Evolutionary conservation across 2,888 invertebrate genomes (phyloP).

Genomic region (Andricus quercusramuli): DNA sequence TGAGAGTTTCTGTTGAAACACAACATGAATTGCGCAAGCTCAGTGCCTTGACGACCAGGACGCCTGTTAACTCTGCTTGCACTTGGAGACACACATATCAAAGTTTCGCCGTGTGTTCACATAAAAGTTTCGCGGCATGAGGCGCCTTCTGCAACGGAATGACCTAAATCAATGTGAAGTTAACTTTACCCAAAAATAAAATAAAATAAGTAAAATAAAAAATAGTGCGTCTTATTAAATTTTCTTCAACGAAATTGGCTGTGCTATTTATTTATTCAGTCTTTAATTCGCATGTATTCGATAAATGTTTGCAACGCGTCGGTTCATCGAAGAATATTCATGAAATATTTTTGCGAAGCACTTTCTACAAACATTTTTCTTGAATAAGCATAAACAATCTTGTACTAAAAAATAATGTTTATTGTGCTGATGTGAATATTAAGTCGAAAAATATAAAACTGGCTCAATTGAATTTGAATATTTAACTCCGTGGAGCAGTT

Average conservation of each 20-base stretch:
- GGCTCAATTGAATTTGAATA: not conserved
- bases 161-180: not conserved
- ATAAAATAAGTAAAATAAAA: not conserved
- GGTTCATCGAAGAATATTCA: conserved; percentile 36
- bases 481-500: not conserved
- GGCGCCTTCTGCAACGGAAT: not conserved
- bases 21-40: conserved; percentile 65
- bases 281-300: no score
- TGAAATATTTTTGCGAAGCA: conserved; percentile 69
- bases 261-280: conserved; percentile 59
- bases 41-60: conserved; percentile 74
- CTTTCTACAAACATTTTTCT: conserved; percentile 42
- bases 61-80: conserved; percentile 50
- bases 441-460: not conserved
- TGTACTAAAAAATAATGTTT: not conserved
- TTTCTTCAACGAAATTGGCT: conserved; percentile 56
- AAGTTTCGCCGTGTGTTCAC: conserved; percentile 59
- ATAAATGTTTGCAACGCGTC: not conserved
- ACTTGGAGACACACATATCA: conserved; percentile 58
- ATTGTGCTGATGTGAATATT: not conserved
- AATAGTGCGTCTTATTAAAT: not conserved
- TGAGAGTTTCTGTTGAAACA: conserved; percentile 5
- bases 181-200: not conserved
- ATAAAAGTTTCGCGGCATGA: conserved; percentile 27
- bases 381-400: not conserved